A percentile compares a stretch with the other conserved stretches of the same genome.
These are phyloP conservation scores for Lepas anatifera DNA, from an alignment of 2,888 invertebrate genomes.

Conservation along the genomic window DNA sequence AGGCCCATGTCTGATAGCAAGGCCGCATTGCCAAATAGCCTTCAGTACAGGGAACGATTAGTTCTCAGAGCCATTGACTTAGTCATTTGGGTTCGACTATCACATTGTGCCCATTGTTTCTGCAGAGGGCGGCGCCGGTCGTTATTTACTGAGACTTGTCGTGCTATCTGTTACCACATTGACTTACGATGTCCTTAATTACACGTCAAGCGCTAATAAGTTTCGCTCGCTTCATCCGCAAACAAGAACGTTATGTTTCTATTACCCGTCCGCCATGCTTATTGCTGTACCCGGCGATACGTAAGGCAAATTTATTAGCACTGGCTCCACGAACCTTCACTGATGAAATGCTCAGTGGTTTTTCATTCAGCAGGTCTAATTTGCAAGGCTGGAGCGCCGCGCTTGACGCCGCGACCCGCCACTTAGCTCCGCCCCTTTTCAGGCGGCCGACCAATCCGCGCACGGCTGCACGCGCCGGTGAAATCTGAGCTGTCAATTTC, in stretches of 20 bases:
- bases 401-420: not conserved
- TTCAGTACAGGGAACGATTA: too few species aligned
- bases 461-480: not conserved
- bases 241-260: not conserved
- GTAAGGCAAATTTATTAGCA: not conserved
- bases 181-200: not conserved
- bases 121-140: not conserved
- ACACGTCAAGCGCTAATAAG: not conserved
- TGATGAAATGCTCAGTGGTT: not conserved
- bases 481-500: slow-evolving; percentile 10
- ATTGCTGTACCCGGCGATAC: not conserved
- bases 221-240: not conserved
- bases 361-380: not conserved
- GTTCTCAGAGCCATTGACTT: too few species aligned
- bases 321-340: not conserved
- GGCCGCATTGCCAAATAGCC: too few species aligned
- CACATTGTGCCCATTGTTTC: too few species aligned
- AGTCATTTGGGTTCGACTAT: too few species aligned
- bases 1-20: too few species aligned
- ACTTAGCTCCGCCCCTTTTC: not conserved
- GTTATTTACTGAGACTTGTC: not conserved
- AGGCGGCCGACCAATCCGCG: not conserved
- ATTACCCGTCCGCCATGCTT: slow-evolving; percentile 1
- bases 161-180: not conserved
- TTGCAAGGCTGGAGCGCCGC: not conserved